phyloP scores from a whole-genome alignment of 1,140 invertebrate species.

The Lepidurus apus region DNA sequence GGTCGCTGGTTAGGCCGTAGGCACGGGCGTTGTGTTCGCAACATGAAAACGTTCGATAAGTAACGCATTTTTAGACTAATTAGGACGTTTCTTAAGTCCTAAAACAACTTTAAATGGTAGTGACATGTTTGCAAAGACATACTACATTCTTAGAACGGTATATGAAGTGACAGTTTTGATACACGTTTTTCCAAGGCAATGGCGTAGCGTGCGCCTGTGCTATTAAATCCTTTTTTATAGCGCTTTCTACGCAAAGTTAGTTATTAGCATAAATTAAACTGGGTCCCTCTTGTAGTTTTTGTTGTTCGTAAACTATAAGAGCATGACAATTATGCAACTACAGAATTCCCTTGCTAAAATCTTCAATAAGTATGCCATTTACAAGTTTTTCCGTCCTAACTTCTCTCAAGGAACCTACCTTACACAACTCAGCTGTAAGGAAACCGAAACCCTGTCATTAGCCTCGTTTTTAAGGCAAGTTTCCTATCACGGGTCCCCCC shows the following conservation, averaged over 20 bases:
- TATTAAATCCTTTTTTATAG: neutral
- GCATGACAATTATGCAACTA: neutral
- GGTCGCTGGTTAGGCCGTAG: too few relatives aligned
- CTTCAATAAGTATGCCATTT: conserved; percentile 1
- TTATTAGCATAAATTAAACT: conserved; percentile 4
- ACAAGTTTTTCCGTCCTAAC: neutral
- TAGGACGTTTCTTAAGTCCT: neutral
- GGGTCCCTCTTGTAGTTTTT: neutral
- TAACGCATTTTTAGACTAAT: neutral
- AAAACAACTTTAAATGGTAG: neutral
- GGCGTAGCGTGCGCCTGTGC: neutral
- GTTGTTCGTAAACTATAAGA: neutral
- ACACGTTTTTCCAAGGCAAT: neutral
- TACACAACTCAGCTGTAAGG: neutral
- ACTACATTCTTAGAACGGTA: neutral
- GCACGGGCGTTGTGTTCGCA: too few relatives aligned
- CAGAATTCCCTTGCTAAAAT: neutral
- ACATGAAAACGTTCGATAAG: too few relatives aligned
- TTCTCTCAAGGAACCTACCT: neutral
- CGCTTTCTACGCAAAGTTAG: neutral
- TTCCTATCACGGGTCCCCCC: neutral
- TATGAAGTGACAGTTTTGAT: neutral
- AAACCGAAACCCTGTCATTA: conserved; percentile 15
- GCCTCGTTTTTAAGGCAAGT: neutral
- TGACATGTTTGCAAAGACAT: neutral